These are phyloP conservation scores for Philypnodon macrostomus DNA, from an alignment of 2,797 vertebrate species.

Conservation along the genomic window DNA sequence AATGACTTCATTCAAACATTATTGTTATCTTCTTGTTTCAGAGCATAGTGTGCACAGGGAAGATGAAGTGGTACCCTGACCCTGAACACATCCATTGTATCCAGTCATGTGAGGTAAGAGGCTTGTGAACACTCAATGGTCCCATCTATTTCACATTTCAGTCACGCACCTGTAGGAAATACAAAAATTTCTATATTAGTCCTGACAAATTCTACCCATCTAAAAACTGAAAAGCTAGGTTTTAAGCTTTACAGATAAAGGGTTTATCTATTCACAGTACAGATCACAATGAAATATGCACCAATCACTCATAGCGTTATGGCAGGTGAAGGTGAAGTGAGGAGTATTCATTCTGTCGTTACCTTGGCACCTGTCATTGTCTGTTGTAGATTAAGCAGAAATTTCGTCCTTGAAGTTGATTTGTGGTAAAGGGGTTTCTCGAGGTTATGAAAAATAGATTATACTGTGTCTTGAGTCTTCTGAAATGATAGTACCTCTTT, in stretches of 20 bases:
- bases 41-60: slow-evolving; percentile 91
- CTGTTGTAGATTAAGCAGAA: slow-evolving; percentile 33
- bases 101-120: slow-evolving; percentile 92
- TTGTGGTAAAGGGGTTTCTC: slow-evolving; percentile 3
- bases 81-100: slow-evolving; percentile 88
- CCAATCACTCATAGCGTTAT: background rate
- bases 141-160: slow-evolving; percentile 21
- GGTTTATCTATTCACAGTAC: slow-evolving; percentile 4
- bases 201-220: slow-evolving; percentile 14
- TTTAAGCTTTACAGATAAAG: slow-evolving; percentile 12
- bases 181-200: slow-evolving; percentile 28
- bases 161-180: slow-evolving; percentile 4
- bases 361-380: slow-evolving; percentile 14
- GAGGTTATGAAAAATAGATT: background rate
- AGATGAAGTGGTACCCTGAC: slow-evolving; percentile 88
- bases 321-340: slow-evolving; percentile 11
- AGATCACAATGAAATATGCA: slow-evolving; percentile 3
- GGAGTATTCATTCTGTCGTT: slow-evolving; percentile 8
- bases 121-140: background rate
- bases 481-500: background rate
- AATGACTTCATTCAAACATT: too few species aligned
- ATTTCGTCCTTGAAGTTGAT: slow-evolving; percentile 27
- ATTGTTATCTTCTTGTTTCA: slow-evolving; percentile 61
- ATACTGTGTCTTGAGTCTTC: background rate
- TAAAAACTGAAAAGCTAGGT: slow-evolving; percentile 10